Conservation (phyloP, 2,888 invertebrate genomes). For the Apeira syringaria region DNA sequence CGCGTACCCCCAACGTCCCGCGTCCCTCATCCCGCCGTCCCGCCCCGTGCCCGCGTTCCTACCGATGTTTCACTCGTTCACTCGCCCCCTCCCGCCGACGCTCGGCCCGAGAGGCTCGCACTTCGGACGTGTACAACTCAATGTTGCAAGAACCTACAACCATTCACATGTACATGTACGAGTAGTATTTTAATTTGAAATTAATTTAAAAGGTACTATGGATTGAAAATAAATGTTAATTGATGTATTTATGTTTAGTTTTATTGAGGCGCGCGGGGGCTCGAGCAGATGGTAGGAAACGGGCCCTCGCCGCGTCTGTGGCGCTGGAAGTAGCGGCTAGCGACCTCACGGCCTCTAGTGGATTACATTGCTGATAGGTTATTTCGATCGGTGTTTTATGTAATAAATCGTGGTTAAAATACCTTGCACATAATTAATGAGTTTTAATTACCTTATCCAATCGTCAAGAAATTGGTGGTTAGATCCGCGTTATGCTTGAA, state of each 20-base stretch:
- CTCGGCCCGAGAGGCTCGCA: slow-evolving; percentile 52
- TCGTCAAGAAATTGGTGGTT: too few species aligned
- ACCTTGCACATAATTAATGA: slow-evolving; percentile 63
- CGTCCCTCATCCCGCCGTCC: slow-evolving; percentile 7
- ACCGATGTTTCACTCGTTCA: too few species aligned
- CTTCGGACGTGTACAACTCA: slow-evolving; percentile 10
- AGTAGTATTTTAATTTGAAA: slow-evolving; percentile 74
- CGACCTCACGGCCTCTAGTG: slow-evolving; percentile 43
- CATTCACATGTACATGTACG: slow-evolving; percentile 45
- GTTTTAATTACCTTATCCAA: slow-evolving; percentile 36
- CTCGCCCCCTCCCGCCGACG: slow-evolving; percentile 79
- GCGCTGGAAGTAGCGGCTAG: slow-evolving; percentile 27
- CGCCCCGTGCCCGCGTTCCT: too few species aligned
- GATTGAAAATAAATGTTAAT: slow-evolving; percentile 81
- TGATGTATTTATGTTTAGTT: slow-evolving; percentile 75
- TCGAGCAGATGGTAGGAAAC: neutral
- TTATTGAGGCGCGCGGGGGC: slow-evolving; percentile 12
- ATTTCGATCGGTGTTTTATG: slow-evolving; percentile 63
- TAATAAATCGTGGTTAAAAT: slow-evolving; percentile 69
- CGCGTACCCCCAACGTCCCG: slow-evolving; percentile 14
- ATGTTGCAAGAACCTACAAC: slow-evolving; percentile 67
- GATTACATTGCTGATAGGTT: slow-evolving; percentile 50
- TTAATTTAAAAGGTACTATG: slow-evolving; percentile 81
- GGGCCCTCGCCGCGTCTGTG: slow-evolving; percentile 11
- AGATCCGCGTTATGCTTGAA: too few species aligned